These are phyloP conservation scores for Neotoxoptera formosana DNA, from an alignment of 1,140 invertebrate genomes.

Conservation along the genomic window DNA sequence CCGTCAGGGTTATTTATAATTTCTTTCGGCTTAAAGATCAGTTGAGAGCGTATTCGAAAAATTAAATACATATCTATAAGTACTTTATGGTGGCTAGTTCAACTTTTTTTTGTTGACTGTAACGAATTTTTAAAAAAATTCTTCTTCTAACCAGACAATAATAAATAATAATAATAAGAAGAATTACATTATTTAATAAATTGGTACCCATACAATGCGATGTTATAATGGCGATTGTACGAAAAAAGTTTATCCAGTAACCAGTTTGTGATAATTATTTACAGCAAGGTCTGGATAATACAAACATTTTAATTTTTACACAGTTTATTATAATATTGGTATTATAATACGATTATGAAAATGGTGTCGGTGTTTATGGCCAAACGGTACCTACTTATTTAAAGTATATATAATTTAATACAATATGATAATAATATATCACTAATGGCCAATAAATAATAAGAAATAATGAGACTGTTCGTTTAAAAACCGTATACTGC, in stretches of 20 bases:
- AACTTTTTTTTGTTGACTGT: not conserved
- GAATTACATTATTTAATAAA: not conserved
- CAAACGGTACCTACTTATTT: not conserved
- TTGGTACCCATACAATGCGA: not conserved
- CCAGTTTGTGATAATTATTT: not conserved
- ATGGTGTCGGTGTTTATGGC: not conserved
- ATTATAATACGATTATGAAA: not conserved
- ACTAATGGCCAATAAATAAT: not conserved
- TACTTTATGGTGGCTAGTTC: not conserved
- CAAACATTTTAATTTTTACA: too few relatives aligned
- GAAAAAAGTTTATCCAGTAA: not conserved
- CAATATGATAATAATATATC: not conserved
- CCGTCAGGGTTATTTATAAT: slow-evolving; percentile 18
- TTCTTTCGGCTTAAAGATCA: not conserved
- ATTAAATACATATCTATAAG: not conserved
- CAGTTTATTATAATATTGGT: not conserved
- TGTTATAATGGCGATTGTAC: not conserved
- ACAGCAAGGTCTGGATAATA: not conserved
- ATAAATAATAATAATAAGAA: not conserved
- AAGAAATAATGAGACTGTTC: not conserved
- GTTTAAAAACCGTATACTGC: not conserved
- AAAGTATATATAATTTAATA: not conserved
- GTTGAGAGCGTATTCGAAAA: not conserved
- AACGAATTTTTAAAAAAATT: slow-evolving; percentile 1
- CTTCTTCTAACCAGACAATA: not conserved